Base-by-base conservation (phyloP, 2,888 invertebrate genomes). In the Cotesia congregata region DNA sequence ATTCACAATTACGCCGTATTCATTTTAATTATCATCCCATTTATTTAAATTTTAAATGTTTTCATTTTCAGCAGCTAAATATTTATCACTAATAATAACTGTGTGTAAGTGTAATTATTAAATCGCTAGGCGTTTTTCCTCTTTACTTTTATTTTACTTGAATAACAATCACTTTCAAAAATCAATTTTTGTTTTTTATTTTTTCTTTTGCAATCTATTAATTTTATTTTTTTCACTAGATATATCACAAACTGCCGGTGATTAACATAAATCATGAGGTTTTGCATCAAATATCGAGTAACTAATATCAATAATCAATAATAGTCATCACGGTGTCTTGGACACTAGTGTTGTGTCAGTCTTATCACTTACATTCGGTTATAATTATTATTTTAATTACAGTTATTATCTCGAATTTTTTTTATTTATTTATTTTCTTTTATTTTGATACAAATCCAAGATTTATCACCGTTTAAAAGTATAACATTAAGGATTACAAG, bases 241-340 rank as follows among this genome's bases (percentile, higher is more conserved):
- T 89, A 89, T 89, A 89, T 89, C 89, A 89, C 89, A 89, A 89
- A 89, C 87, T 88, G 86, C 86, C 87, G 86, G 85, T 84, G 85
- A 86, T 78, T 79, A 83, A 79, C 82, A 83, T 83, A 83, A 83
- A 82, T 79, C 80, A 50, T 75, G 71, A 79, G 30, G 76, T 80
- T 83, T 82, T 80, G 79, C 81, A 83, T 78, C 82, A 78, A 82
- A 83, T 76, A 77, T 7, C 67, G 38, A 73, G 61, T 69, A 15
- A 71, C 12, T 50, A 12, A 50, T 30, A 30, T 30, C 30, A 30
- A 61, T 73, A 40, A 67, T 41, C 62, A 12, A 68, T 68, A 39
- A 39, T 68, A 62, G 7, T 67, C 67, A 17, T 50, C 67, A 12
- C 15, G 50, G 20, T 69, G 17, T 68, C 40, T 72, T 40, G 40